Percentiles rank a stretch among this genome's conserved stretches.
These are phyloP conservation scores for Athetis lepigone DNA, from an alignment of 2,888 invertebrate species.

Conservation along the genomic window DNA sequence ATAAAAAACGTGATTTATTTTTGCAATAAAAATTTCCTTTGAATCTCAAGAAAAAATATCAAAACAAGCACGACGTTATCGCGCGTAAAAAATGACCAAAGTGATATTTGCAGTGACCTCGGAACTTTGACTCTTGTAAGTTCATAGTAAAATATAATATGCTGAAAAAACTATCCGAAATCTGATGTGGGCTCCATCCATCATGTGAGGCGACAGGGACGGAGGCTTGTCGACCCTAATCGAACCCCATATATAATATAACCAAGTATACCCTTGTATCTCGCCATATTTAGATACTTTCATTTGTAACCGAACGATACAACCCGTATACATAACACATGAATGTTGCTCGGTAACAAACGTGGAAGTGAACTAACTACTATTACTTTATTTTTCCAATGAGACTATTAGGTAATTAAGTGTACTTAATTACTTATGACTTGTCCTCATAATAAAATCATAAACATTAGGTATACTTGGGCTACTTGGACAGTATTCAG, in stretches of 20 bases:
- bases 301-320: slow-evolving; percentile 58
- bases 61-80: slow-evolving; percentile 18
- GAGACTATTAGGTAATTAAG: slow-evolving; percentile 17
- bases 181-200: slow-evolving; percentile 85
- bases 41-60: slow-evolving; percentile 15
- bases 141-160: slow-evolving; percentile 75
- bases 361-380: slow-evolving; percentile 24
- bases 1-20: background rate
- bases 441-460: slow-evolving; percentile 12
- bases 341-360: slow-evolving; percentile 29
- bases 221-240: slow-evolving; percentile 89
- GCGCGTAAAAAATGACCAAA: slow-evolving; percentile 45
- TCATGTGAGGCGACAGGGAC: slow-evolving; percentile 84
- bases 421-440: slow-evolving; percentile 23
- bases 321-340: slow-evolving; percentile 53
- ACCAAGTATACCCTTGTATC: slow-evolving; percentile 64
- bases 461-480: slow-evolving; percentile 3
- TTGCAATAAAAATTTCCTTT: background rate
- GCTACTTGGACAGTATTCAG: background rate
- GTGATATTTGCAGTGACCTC: slow-evolving; percentile 67
- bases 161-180: slow-evolving; percentile 85
- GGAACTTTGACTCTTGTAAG: slow-evolving; percentile 64
- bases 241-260: slow-evolving; percentile 79
- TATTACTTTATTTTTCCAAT: slow-evolving; percentile 27
- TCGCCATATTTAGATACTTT: slow-evolving; percentile 63